phyloP scores from a whole-genome alignment of 64 coral and sea anemone species.

The Anthopleura sola region DNA sequence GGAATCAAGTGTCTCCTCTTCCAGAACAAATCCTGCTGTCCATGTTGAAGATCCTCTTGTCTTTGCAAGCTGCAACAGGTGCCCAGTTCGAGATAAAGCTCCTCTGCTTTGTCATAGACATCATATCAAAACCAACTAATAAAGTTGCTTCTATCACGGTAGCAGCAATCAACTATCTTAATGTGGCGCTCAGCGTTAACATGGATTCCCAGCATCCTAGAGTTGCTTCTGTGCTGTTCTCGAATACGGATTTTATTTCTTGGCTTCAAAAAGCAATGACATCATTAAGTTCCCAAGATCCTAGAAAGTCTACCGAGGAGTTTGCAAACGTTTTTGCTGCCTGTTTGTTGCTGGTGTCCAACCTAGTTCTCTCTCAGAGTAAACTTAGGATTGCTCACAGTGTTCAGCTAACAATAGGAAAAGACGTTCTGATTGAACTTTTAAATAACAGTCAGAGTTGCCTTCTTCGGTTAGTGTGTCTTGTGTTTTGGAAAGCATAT shows the following conservation, averaged over 20 bases:
- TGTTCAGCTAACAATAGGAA: slow-evolving; percentile 26
- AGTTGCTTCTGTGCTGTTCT: slow-evolving; percentile 40
- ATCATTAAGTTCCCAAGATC: background rate
- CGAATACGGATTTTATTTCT: slow-evolving; percentile 27
- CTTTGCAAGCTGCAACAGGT: slow-evolving; percentile 18
- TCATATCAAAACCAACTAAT: slow-evolving; percentile 18
- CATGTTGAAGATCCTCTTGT: slow-evolving; percentile 47
- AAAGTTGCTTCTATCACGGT: slow-evolving; percentile 8
- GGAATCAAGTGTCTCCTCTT: slow-evolving; percentile 28
- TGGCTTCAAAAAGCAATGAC: slow-evolving; percentile 37
- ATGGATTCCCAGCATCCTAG: background rate
- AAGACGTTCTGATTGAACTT: slow-evolving; percentile 7
- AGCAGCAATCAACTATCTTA: slow-evolving; percentile 54
- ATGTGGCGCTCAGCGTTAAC: slow-evolving; percentile 24
- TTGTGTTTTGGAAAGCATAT: slow-evolving; percentile 50
- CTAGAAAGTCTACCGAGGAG: background rate
- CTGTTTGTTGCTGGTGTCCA: slow-evolving; percentile 40
- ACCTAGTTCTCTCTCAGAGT: slow-evolving; percentile 21
- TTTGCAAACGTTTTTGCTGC: slow-evolving; percentile 21
- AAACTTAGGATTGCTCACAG: background rate
- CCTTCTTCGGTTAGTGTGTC: slow-evolving; percentile 22
- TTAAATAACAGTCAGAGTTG: slow-evolving; percentile 31
- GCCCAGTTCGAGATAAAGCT: slow-evolving; percentile 53
- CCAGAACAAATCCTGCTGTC: slow-evolving; percentile 26
- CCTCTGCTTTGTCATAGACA: slow-evolving; percentile 56